Base-by-base conservation (phyloP, 2,113 vertebrate species). In the Cichladusa arquata region DNA sequence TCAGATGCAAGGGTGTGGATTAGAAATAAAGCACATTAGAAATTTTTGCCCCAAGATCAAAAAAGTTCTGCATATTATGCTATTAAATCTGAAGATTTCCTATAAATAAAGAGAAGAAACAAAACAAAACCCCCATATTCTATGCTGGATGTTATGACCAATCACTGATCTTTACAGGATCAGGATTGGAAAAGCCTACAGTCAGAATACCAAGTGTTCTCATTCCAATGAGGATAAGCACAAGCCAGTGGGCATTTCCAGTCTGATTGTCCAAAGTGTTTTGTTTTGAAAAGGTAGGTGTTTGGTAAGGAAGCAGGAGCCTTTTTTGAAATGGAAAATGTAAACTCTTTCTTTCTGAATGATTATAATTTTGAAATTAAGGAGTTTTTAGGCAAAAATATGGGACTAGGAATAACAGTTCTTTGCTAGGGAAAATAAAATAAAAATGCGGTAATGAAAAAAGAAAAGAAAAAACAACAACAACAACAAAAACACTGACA, bases 21-120 rank as follows among this genome's bases (percentile, higher is more conserved):
- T 83, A 29, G 36, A 93, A 95, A 79, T 42, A 92, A 92, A 87
- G 6, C 9, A 61, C 13, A 29, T 36, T 42, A 74, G 44, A 79
- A 50, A 44, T 9, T 33, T 90, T 44, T 82, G 31, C 51, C n/a
- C 66, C 18, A 54, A 83, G 36, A 73, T 38, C 20, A 81, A 66
- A 61, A 54, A 7, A 54, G 6, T 25, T 88, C 67, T 70, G 14
- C 9, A 29, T 34, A 38, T 67, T 40, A 13, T 61, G 14, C 34
- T 74, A 50, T 47, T 81, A 66, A 76, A 76, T 3, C 1, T 5
- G 57, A 61, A 57, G 1, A 34, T 23, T 72, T 62, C 10, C 12
- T 57, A 72, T 19, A 81, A 53, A 16, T 56, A 23, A 42, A 45
- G 23, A 74, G 69, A 78, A 38, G 17, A 66, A 72, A 31, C 0